Conservation (phyloP, 2,888 invertebrate species). For the Seladonia tumulorum region DNA sequence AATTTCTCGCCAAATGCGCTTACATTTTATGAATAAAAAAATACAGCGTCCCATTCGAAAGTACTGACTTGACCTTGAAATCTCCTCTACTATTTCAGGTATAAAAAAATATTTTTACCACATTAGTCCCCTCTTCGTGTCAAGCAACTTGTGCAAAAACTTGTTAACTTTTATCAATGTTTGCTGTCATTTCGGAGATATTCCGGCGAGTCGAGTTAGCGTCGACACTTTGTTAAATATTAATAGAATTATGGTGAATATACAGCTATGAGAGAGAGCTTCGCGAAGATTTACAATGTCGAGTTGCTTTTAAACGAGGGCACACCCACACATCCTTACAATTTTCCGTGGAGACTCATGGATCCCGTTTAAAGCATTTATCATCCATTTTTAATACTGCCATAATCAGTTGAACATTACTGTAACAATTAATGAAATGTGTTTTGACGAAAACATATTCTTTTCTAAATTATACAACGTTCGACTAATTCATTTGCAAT, state of each 20-base stretch:
- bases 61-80: background rate
- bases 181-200: background rate
- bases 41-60: background rate
- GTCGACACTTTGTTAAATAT: background rate
- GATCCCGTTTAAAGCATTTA: background rate
- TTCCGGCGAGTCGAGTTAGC: background rate
- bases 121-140: background rate
- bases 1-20: background rate
- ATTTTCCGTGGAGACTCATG: background rate
- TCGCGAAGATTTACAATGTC: constrained; percentile 38
- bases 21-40: background rate
- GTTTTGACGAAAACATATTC: background rate
- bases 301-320: constrained; percentile 29
- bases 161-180: background rate
- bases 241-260: constrained; percentile 6
- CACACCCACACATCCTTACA: constrained; percentile 7
- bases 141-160: background rate
- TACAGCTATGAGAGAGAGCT: constrained; percentile 42
- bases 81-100: background rate
- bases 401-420: background rate
- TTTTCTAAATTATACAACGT: background rate
- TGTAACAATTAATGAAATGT: background rate
- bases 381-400: background rate
- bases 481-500: background rate
- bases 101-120: background rate